phyloP scores from a whole-genome alignment of 30 jellyfish, hydroid and myxozoan species.

The Rhopilema esculentum region DNA sequence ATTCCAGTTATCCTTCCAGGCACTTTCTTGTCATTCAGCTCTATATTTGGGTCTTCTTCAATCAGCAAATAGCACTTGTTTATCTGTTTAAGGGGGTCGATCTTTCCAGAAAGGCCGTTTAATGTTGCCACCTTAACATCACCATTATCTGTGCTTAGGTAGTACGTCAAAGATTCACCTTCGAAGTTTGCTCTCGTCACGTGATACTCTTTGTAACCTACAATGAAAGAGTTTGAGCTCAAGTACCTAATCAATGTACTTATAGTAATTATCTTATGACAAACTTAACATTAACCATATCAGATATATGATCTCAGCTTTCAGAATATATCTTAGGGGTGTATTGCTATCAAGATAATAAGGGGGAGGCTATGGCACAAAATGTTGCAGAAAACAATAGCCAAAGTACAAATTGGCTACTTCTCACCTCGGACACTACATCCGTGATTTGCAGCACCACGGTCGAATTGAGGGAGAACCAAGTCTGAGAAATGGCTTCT shows the following conservation, averaged over 20 bases:
- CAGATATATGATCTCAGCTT: not conserved
- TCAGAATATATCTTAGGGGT: no score
- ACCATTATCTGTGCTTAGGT: slow-evolving; percentile 64
- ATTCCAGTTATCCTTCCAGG: slow-evolving; percentile 81
- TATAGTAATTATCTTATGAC: no score
- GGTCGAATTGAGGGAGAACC: no score
- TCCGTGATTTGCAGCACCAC: no score
- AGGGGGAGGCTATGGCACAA: no score
- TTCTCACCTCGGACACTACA: no score
- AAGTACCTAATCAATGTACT: no score
- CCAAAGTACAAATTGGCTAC: no score
- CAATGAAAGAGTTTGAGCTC: not conserved
- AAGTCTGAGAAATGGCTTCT: no score
- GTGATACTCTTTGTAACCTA: slow-evolving; percentile 70
- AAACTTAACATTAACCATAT: not conserved
- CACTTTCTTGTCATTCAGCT: slow-evolving; percentile 33
- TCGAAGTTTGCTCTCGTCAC: slow-evolving; percentile 62
- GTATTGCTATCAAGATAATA: no score
- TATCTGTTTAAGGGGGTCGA: slow-evolving; percentile 60
- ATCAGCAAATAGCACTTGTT: slow-evolving; percentile 69
- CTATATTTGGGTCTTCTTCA: slow-evolving; percentile 43
- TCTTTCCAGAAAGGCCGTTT: slow-evolving; percentile 51
- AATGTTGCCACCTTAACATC: slow-evolving; percentile 68
- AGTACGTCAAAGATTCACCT: slow-evolving; percentile 34
- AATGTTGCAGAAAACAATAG: no score